phyloP scores from a whole-genome alignment of 2,888 invertebrate species.

The Lasius fuliginosus region DNA sequence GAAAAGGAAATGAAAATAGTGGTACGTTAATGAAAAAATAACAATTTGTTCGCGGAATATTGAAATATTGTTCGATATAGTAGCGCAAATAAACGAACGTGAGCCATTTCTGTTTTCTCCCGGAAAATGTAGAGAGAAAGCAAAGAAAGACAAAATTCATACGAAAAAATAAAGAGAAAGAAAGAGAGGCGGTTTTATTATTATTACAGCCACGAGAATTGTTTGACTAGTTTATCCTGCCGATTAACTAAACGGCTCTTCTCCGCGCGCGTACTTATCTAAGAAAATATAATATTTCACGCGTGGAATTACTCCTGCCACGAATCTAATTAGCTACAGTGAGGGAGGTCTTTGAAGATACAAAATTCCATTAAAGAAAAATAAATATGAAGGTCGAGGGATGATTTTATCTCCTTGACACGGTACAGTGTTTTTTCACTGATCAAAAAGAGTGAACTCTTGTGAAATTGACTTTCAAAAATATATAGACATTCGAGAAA shows the following conservation, averaged over 20 bases:
- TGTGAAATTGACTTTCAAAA: constrained; percentile 8
- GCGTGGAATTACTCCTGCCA: constrained; percentile 5
- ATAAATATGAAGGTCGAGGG: constrained; percentile 2
- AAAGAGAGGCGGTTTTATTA: constrained; percentile 8
- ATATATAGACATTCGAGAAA: not conserved
- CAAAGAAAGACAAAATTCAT: not conserved
- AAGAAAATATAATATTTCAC: constrained; percentile 37
- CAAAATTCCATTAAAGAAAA: constrained; percentile 19
- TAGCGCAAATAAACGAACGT: constrained; percentile 27
- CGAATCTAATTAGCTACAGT: not conserved
- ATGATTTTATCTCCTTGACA: not conserved
- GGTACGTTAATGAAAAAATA: constrained; percentile 31
- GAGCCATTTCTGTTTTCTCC: not conserved
- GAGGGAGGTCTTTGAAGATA: not conserved
- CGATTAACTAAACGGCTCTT: not conserved
- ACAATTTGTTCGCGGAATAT: constrained; percentile 14
- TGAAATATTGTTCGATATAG: constrained; percentile 19
- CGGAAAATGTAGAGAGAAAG: constrained; percentile 11
- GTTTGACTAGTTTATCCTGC: not conserved
- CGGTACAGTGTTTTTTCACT: constrained; percentile 3
- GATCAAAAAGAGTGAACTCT: constrained; percentile 30
- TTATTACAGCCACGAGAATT: not conserved
- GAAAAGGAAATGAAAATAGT: constrained; percentile 24
- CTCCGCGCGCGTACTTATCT: not conserved
- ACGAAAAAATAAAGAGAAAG: not conserved